Conservation (phyloP, 35 echinoderm and acorn worm genomes). For the Hemicentrotus pulcherrimus region DNA sequence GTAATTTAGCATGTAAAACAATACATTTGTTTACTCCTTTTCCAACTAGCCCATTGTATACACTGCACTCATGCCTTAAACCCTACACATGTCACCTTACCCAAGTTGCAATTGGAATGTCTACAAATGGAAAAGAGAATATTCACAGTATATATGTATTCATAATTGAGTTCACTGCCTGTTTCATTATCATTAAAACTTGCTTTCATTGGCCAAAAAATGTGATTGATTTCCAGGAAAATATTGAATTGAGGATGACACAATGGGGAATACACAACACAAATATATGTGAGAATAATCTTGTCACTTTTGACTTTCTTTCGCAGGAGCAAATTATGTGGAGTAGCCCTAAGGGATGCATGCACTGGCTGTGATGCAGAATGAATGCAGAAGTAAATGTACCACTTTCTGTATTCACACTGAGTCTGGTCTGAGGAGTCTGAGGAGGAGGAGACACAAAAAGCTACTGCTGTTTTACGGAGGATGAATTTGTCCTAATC, state of each 20-base stretch:
- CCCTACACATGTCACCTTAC: background rate
- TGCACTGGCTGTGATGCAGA: background rate
- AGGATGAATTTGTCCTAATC: slow-evolving; percentile 18
- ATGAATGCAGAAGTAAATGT: background rate
- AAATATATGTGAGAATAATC: background rate
- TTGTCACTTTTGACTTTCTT: slow-evolving; percentile 12
- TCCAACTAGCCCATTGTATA: background rate
- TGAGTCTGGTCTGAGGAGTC: too few relatives aligned
- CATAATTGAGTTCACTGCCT: background rate
- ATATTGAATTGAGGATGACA: background rate
- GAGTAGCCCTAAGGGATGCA: background rate
- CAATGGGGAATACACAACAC: background rate
- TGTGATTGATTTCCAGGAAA: background rate
- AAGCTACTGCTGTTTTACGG: background rate
- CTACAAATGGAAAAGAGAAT: background rate
- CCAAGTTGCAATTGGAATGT: background rate
- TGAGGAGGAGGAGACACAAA: background rate
- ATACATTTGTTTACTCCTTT: background rate
- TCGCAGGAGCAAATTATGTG: background rate
- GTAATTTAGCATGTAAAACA: background rate
- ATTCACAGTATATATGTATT: background rate
- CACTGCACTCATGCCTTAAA: background rate
- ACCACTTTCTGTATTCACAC: slow-evolving; percentile 1
- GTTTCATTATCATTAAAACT: background rate
- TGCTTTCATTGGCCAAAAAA: background rate